Evolutionary conservation across 1,140 invertebrate genomes (phyloP), one percentile per base, ranked within the genome.

Genomic region (Drosophila burlai): DNA sequence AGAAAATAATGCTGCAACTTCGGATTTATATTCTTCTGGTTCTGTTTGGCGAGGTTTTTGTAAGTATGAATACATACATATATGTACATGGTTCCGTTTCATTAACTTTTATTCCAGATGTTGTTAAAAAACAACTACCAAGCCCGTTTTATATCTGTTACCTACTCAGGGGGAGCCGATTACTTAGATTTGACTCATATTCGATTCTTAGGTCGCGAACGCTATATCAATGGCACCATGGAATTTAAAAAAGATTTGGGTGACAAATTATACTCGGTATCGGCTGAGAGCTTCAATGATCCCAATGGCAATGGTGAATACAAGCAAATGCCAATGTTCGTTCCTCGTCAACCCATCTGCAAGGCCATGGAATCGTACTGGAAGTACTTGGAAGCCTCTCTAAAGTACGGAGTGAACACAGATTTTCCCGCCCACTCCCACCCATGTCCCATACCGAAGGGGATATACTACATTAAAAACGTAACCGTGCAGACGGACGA

Each of bases 371-470:
- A 34, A 0, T 13, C 38, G 0, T 60, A 69, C 21, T 47, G 29
- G 11, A 18, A 34, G 3, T 85, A 81, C 15, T n/a, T 29, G 0
- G 55, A 46, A 2, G 11, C 24, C 4, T 50, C 45, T 9, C 0
- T 81, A 1, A 31, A 45, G 34, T 46, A 60, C 11, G 62, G 46
- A 9, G 49, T 34, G 0, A 78, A 81, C n/a, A 81, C 68, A 0
- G 29, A 85, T 10, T 64, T 67, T 2, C 68, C 82, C 3, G 43
- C 58, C 3, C 50, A 69, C 18, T 54, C 24, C 2, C n/a, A 10
- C 0, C 67, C 47, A 0, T 84, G 82, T 46, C 82, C 82, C 2
- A 0, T 84, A 8, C 63, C 72, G 1, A 67, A 65, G 46, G 76
- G 76, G 6, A 40, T 9, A 0, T 83, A 76, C 26, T 84, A 68